Conservation (phyloP, 2,888 invertebrate genomes). For the Osmoderma eremita region DNA sequence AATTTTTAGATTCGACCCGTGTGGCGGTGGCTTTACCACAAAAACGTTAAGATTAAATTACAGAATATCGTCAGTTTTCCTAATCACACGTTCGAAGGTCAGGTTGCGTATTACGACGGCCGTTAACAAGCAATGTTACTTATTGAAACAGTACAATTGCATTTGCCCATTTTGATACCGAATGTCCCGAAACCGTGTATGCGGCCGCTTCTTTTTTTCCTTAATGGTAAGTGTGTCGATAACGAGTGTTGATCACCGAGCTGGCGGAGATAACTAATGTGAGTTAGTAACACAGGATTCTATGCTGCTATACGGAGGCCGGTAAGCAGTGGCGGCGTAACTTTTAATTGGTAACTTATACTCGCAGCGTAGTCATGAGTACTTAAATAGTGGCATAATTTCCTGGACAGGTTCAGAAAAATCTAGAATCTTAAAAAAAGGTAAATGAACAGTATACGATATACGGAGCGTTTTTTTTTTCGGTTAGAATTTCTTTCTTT, state of each 20-base stretch:
- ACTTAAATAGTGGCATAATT: too few species aligned
- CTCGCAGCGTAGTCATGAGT: too few species aligned
- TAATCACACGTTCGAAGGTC: slow-evolving; percentile 33
- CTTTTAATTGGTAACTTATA: too few species aligned
- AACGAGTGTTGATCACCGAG: slow-evolving; percentile 42
- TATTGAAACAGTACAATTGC: slow-evolving; percentile 45
- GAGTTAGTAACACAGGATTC: slow-evolving; percentile 13
- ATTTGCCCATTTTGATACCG: slow-evolving; percentile 29
- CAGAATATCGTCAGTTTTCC: slow-evolving; percentile 5
- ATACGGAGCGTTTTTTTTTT: too few species aligned
- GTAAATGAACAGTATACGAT: too few species aligned
- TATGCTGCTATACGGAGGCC: background rate
- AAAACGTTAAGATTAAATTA: slow-evolving; percentile 12
- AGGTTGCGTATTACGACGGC: slow-evolving; percentile 26
- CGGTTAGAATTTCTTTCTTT: too few species aligned
- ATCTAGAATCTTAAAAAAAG: too few species aligned
- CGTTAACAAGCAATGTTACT: slow-evolving; percentile 47
- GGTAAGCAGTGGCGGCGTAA: slow-evolving; percentile 4
- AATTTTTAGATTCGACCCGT: too few species aligned
- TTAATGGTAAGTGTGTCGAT: slow-evolving; percentile 30
- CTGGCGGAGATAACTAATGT: slow-evolving; percentile 44
- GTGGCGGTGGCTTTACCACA: background rate
- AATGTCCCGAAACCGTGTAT: slow-evolving; percentile 35
- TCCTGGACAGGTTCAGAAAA: too few species aligned
- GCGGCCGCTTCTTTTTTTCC: slow-evolving; percentile 24